Evolutionary conservation across 1,140 invertebrate genomes (phyloP).

Genomic region (Antheraea pernyi): DNA sequence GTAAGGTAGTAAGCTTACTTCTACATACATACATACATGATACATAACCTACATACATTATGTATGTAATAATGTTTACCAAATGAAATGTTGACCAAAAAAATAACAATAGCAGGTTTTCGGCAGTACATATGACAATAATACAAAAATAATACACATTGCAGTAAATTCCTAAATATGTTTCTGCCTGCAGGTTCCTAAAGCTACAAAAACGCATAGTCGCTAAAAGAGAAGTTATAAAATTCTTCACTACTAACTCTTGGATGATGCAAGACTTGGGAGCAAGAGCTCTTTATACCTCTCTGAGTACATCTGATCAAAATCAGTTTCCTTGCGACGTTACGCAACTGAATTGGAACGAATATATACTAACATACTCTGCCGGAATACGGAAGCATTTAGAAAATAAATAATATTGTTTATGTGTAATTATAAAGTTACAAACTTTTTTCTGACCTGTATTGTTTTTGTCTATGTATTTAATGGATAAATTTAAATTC

Average conservation of each 20-base stretch:
- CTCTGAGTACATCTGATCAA: not conserved
- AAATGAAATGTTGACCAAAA: too few relatives aligned
- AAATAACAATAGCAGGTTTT: too few relatives aligned
- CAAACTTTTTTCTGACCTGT: not conserved
- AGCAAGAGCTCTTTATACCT: not conserved
- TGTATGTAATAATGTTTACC: too few relatives aligned
- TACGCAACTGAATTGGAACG: not conserved
- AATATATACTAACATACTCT: not conserved
- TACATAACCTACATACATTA: too few relatives aligned
- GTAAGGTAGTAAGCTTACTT: too few relatives aligned
- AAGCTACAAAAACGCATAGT: not conserved
- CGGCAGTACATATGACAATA: too few relatives aligned
- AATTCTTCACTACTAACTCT: not conserved
- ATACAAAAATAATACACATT: too few relatives aligned
- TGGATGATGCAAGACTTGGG: not conserved
- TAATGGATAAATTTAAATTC: too few relatives aligned
- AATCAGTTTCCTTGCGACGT: not conserved
- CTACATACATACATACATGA: too few relatives aligned
- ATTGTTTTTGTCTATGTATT: not conserved
- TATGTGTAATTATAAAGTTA: too few relatives aligned
- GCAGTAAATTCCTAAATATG: not conserved
- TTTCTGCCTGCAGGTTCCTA: not conserved
- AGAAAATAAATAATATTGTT: not conserved
- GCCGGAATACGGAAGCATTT: not conserved
- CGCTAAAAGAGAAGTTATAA: not conserved